phyloP scores from a whole-genome alignment of 1,140 invertebrate genomes.

The Goniozus legneri region DNA sequence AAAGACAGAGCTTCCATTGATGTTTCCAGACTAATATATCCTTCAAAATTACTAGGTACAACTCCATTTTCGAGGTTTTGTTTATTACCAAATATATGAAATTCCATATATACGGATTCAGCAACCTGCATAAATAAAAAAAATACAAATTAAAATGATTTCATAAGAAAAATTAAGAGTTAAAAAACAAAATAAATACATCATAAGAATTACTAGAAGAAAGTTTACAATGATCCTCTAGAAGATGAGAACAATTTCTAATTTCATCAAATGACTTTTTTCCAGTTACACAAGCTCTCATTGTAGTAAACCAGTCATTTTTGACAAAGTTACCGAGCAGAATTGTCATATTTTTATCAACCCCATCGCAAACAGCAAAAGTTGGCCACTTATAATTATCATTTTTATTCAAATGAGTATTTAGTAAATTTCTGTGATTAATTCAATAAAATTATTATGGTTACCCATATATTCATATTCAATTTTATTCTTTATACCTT shows the following conservation, averaged over 20 bases:
- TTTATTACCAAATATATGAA: conserved; percentile 37
- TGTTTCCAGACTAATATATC: conserved; percentile 31
- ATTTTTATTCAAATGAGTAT: conserved; percentile 13
- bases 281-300: conserved; percentile 22
- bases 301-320: conserved; percentile 28
- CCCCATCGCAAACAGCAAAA: conserved; percentile 35
- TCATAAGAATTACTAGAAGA: conserved; percentile 16
- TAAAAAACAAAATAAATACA: conserved; percentile 16
- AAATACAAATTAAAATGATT: neutral
- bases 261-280: conserved; percentile 15
- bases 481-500: conserved; percentile 23
- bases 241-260: conserved; percentile 13
- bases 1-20: conserved; percentile 29
- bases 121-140: conserved; percentile 17
- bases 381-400: conserved; percentile 21
- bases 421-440: conserved; percentile 21
- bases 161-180: neutral
- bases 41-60: conserved; percentile 32
- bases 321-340: conserved; percentile 29
- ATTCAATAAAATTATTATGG: neutral
- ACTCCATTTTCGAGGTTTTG: conserved; percentile 23
- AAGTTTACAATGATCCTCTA: conserved; percentile 22
- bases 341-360: conserved; percentile 23
- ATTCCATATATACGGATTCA: conserved; percentile 20
- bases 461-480: neutral